Evolutionary conservation across 2,113 vertebrate genomes (phyloP).

Genomic region (Pungitius pungitius): DNA sequence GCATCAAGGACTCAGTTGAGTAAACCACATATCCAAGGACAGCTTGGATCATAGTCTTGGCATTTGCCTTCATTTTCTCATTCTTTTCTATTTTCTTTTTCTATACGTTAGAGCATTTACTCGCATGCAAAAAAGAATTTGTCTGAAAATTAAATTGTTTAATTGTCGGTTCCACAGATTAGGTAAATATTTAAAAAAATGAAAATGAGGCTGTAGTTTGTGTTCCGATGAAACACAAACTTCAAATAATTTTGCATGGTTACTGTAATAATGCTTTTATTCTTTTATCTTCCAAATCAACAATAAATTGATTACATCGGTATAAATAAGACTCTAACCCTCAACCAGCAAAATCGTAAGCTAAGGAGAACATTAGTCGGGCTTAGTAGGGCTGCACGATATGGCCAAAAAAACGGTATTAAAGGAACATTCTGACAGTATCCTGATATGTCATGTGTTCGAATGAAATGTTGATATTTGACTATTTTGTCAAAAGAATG

Average conservation of each 20-base stretch:
- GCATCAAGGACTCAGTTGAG: constrained; percentile 1
- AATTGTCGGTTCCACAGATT: background rate
- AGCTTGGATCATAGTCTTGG: background rate
- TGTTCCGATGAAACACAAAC: background rate
- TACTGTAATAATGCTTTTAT: background rate
- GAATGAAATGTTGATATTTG: background rate
- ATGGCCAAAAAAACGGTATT: no score
- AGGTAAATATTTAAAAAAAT: background rate
- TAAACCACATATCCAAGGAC: constrained; percentile 13
- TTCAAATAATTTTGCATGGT: background rate
- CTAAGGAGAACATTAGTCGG: no score
- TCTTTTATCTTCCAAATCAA: background rate
- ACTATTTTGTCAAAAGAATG: background rate
- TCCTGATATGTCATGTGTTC: no score
- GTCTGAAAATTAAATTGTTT: background rate
- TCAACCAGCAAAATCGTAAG: no score
- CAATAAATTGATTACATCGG: no score
- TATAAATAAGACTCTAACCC: no score
- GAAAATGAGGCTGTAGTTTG: background rate
- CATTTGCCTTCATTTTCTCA: background rate
- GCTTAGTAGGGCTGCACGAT: no score
- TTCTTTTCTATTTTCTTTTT: no score
- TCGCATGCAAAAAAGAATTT: background rate
- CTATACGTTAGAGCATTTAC: background rate
- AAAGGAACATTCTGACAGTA: no score